Base-by-base conservation (phyloP, 2,888 invertebrate genomes). In the Drosophila atripex region DNA sequence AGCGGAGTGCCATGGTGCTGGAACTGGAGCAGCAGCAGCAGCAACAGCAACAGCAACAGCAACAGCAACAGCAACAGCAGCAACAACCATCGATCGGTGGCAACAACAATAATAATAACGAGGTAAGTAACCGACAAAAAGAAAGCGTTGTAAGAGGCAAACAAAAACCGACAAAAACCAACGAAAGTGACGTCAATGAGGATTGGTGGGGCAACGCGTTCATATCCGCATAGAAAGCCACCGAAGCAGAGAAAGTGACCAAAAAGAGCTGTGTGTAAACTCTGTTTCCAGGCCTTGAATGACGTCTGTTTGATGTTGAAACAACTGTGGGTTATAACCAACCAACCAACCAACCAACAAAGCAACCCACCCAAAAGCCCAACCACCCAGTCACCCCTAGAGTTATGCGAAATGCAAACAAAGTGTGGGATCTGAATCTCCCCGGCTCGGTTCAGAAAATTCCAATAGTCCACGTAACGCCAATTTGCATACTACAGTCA, bases 211-310 rank as follows among this genome's bases (percentile, higher is more conserved):
- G 63, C 64, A 64, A 64, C 71, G 59, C 53, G 59, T 64, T 60
- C 46, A 80, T 84, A 86, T 86, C 86, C 86, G 85, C 69, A 80
- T 76, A 80, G 85, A 83, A 83, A 83, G 87, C 82, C 77, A 61
- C 56, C 56, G 41, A 39, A 43, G 53, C 73, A 80, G 84, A 74
- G 87, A 86, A 83, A 83, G 87, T 78, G 73, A 69, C 77, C 72
- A 39, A 71, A 61, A 53, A 58, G 43, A 43, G 21, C 12, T 12
- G 43, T 43, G 43, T 18, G 43, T 43, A 43, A 45, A 28, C 52
- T 39, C 12, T 16, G 23, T 25, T 6, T 46, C 50, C 35, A 21
- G 64, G 35, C 35, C 50, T 45, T 63, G 51, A 38, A 50, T 77
- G 64, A 57, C 61, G 52, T 70, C 57, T 56, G 60, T 51, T 41